Percentiles rank a stretch among this genome's conserved stretches.
phyloP scores from a whole-genome alignment of 2,113 vertebrate genomes.

The Xenus cinereus region DNA sequence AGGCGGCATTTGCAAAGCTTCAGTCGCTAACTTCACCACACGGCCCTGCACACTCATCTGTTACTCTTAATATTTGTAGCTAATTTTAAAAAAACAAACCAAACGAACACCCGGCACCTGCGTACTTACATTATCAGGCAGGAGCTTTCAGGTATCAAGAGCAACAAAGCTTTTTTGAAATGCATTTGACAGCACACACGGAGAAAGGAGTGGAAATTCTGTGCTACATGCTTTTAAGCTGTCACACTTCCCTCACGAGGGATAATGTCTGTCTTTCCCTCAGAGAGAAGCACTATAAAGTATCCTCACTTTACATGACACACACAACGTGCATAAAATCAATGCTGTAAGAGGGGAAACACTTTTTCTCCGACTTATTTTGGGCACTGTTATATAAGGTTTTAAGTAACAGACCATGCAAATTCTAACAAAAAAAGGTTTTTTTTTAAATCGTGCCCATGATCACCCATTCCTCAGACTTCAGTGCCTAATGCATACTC shows the following conservation, averaged over 20 bases:
- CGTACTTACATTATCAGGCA: fast-evolving
- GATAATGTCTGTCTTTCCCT: neutral
- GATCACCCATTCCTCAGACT: neutral
- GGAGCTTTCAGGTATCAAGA: neutral
- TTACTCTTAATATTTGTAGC: no score
- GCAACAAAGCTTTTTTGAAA: neutral
- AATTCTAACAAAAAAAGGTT: neutral
- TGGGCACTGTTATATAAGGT: neutral
- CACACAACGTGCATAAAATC: neutral
- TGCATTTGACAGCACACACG: neutral
- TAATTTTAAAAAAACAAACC: neutral
- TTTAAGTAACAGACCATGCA: neutral
- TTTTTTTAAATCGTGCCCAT: fast-evolving
- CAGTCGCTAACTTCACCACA: neutral
- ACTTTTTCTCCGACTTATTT: neutral
- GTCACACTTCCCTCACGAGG: neutral
- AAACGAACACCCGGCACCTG: neutral
- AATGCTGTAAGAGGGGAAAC: neutral
- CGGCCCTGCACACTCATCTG: neutral
- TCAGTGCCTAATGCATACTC: neutral
- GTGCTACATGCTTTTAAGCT: neutral
- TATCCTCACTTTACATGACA: neutral
- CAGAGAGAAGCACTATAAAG: neutral
- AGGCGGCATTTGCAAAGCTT: fast-evolving
- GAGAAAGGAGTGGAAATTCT: neutral